These are phyloP conservation scores for Ypsolopha scabrella DNA, from an alignment of 2,888 invertebrate genomes.

Conservation along the genomic window DNA sequence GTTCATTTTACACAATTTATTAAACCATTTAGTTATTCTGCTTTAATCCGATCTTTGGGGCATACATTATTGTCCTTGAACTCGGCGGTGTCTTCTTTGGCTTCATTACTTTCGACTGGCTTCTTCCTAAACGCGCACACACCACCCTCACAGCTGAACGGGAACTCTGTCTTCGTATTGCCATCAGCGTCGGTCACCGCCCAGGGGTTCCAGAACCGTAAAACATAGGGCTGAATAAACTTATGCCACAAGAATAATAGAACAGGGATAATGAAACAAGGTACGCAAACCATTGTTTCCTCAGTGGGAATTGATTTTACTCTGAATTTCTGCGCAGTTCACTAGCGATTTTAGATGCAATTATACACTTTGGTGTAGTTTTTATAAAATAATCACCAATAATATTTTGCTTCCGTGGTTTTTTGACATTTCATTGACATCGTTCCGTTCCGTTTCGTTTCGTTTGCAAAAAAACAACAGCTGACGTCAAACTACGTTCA, in stretches of 20 bases:
- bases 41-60: neutral
- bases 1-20: too few species aligned
- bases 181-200: slow-evolving; percentile 73
- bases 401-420: too few species aligned
- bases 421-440: too few species aligned
- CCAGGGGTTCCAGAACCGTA: slow-evolving; percentile 88
- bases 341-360: neutral
- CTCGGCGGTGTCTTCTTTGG: slow-evolving; percentile 11
- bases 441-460: too few species aligned
- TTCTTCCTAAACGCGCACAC: slow-evolving; percentile 52
- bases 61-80: slow-evolving; percentile 12
- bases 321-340: too few species aligned
- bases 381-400: too few species aligned
- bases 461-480: too few species aligned
- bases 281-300: slow-evolving; percentile 79
- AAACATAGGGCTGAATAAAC: slow-evolving; percentile 83
- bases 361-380: neutral
- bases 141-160: slow-evolving; percentile 72
- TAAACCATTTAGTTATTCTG: neutral
- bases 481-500: too few species aligned
- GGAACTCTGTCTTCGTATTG: slow-evolving; percentile 70
- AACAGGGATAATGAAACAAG: slow-evolving; percentile 87
- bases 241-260: slow-evolving; percentile 87
- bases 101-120: slow-evolving; percentile 10
- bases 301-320: too few species aligned